Conservation (phyloP, 2,888 invertebrate genomes). For the Tiphia femorata region DNA sequence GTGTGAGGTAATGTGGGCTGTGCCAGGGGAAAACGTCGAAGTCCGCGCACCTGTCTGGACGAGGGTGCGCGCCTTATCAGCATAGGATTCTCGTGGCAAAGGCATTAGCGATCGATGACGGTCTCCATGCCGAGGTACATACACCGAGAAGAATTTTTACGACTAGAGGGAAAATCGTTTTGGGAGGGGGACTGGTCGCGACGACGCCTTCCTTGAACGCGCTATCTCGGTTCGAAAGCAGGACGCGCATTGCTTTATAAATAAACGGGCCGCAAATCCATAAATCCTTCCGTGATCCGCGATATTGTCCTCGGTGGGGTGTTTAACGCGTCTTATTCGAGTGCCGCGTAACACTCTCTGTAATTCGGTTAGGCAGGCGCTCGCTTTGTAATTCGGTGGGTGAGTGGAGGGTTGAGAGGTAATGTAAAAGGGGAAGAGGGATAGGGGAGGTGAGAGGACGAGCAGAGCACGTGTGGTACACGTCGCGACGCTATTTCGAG, state of each 20-base stretch:
- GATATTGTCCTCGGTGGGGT: background rate
- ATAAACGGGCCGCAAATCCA: background rate
- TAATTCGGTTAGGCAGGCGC: constrained; percentile 8
- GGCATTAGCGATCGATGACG: no score
- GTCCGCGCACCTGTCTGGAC: no score
- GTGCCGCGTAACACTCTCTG: constrained; percentile 14
- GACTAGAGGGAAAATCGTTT: no score
- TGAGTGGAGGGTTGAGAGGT: background rate
- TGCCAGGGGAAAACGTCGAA: no score
- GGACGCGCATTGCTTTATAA: background rate
- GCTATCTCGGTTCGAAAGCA: no score
- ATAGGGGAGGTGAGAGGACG: background rate
- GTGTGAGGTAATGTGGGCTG: no score
- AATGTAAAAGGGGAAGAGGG: background rate
- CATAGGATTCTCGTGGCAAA: no score
- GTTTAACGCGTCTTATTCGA: background rate
- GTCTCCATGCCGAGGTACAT: no score
- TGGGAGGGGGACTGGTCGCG: no score
- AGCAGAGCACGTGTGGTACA: constrained; percentile 50
- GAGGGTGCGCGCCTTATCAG: no score
- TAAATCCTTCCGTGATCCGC: constrained; percentile 2
- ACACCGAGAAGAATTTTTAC: no score
- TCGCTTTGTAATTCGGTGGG: background rate
- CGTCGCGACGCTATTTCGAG: constrained; percentile 61
- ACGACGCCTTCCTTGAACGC: no score